Percentiles rank a stretch among this genome's conserved stretches.
phyloP scores from a whole-genome alignment of 1,140 invertebrate species.

The Sycophila sp. region DNA sequence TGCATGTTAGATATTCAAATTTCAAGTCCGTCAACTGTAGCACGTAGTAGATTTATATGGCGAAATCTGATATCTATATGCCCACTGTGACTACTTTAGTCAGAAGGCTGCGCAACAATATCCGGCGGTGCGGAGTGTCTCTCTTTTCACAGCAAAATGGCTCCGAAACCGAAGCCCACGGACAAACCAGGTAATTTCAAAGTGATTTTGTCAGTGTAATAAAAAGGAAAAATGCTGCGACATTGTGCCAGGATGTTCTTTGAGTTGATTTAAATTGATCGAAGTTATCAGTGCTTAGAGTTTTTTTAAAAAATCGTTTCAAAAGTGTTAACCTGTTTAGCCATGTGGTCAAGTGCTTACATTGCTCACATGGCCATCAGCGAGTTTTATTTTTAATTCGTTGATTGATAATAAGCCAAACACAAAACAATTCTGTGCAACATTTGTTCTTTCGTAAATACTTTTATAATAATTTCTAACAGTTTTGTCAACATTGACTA shows the following conservation, averaged over 20 bases:
- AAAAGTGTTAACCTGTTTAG: background rate
- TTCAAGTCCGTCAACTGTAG: too few species aligned
- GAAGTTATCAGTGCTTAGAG: background rate
- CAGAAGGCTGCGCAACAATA: too few species aligned
- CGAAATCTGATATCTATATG: too few species aligned
- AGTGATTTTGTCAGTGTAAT: background rate
- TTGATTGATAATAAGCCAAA: too few species aligned
- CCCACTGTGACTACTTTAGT: too few species aligned
- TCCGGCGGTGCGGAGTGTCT: constrained; percentile 1
- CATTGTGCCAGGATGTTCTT: background rate
- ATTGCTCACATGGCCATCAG: background rate
- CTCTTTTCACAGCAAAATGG: constrained; percentile 70
- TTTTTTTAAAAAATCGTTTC: background rate
- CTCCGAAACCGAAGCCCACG: constrained; percentile 73
- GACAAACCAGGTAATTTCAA: constrained; percentile 71
- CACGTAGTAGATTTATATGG: too few species aligned
- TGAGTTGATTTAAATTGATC: too few species aligned
- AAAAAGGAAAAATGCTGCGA: background rate
- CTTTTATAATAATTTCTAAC: background rate
- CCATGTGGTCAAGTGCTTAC: constrained; percentile 26
- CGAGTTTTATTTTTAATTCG: background rate
- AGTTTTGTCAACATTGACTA: background rate
- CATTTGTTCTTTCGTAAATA: background rate
- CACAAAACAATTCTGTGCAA: too few species aligned
- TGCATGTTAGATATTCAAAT: too few species aligned